phyloP scores from a whole-genome alignment of 2,797 vertebrate genomes.

The Clarias laeviceps region DNA sequence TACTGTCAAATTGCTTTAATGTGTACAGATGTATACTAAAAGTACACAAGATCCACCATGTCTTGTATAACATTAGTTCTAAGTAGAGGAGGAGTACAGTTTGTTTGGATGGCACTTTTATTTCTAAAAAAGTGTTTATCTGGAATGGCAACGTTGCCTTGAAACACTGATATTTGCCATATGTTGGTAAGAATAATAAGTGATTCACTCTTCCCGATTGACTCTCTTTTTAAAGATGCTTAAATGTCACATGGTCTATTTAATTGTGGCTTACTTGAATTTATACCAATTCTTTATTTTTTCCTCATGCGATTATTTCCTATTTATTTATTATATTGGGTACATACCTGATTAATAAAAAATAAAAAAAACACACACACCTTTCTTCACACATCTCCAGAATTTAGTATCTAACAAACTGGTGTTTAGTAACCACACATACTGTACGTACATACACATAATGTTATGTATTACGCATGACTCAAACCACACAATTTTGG shows the following conservation, averaged over 20 bases:
- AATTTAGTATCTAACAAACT: neutral
- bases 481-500: neutral
- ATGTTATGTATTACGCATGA: neutral
- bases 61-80: neutral
- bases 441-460: neutral
- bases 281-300: neutral
- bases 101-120: neutral
- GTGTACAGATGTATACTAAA: neutral
- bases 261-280: conserved; percentile 1
- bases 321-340: no score
- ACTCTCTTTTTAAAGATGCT: neutral
- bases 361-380: neutral
- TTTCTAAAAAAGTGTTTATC: neutral
- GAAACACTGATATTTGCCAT: neutral
- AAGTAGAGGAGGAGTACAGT: neutral
- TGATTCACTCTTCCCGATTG: neutral
- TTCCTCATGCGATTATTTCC: neutral
- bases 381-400: neutral
- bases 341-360: neutral
- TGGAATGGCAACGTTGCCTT: neutral
- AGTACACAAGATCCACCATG: neutral
- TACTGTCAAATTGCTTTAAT: neutral
- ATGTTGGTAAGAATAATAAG: neutral
- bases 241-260: neutral
- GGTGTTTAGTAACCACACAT: neutral